Conservation (phyloP, 2,888 invertebrate species). For the Automeris io region DNA sequence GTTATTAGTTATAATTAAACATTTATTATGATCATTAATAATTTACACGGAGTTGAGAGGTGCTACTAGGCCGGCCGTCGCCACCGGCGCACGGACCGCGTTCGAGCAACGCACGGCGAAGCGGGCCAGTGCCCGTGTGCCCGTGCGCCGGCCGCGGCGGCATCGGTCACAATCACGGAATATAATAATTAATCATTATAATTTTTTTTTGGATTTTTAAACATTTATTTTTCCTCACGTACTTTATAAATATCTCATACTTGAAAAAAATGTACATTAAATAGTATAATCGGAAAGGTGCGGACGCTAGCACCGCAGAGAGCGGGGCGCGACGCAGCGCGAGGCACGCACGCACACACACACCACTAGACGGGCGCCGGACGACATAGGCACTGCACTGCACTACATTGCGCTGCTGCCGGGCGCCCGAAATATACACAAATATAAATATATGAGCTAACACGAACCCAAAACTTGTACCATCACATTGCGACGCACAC, state of each 20-base stretch:
- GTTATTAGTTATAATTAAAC: conserved; percentile 60
- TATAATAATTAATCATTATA: background rate
- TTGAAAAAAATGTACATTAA: conserved; percentile 74
- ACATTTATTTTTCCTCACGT: conserved; percentile 65
- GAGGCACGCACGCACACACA: conserved; percentile 38
- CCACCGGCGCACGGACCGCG: conserved; percentile 2
- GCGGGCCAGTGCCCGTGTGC: background rate
- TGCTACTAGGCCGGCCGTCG: too few relatives aligned
- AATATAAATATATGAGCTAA: conserved; percentile 55
- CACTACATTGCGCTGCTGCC: conserved; percentile 11
- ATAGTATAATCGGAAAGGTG: conserved; percentile 64
- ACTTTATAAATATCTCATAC: conserved; percentile 75
- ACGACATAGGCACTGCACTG: conserved; percentile 15
- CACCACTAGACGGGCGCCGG: conserved; percentile 14
- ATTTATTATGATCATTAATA: conserved; percentile 54
- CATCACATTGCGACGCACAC: conserved; percentile 68
- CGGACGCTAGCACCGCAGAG: conserved; percentile 41
- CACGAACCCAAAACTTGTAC: conserved; percentile 48
- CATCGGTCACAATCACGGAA: conserved; percentile 17
- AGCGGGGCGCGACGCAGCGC: conserved; percentile 31
- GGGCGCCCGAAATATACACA: conserved; percentile 41
- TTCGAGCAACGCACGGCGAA: conserved; percentile 1
- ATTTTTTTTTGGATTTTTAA: conserved; percentile 58
- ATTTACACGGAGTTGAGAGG: conserved; percentile 45
- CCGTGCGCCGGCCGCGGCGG: conserved; percentile 12